phyloP scores from a whole-genome alignment of 2,797 vertebrate species.

The Myotis planiceps region DNA sequence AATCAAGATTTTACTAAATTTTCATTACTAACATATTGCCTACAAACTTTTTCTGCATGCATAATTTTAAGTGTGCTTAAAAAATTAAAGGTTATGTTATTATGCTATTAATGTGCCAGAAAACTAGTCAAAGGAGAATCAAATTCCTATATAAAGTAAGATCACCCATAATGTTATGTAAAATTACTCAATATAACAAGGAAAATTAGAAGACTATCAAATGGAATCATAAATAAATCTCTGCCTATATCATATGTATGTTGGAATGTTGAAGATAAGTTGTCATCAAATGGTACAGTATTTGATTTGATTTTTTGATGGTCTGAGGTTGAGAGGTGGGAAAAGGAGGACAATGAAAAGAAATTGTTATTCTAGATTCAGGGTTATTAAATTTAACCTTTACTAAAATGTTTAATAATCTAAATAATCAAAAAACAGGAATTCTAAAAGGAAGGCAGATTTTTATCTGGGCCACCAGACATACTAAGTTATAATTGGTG shows the following conservation, averaged over 20 bases:
- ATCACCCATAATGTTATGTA: background rate
- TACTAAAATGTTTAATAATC: background rate
- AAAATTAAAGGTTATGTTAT: background rate
- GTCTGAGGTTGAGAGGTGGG: background rate
- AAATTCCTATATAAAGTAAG: background rate
- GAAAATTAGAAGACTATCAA: background rate
- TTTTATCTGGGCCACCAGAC: background rate
- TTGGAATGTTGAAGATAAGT: background rate
- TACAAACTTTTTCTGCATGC: background rate
- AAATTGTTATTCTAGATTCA: background rate
- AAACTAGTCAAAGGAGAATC: background rate
- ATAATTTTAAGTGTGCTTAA: background rate
- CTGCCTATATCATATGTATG: background rate
- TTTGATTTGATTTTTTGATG: background rate
- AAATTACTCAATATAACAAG: background rate
- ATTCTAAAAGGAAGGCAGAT: background rate
- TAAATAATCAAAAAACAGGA: background rate
- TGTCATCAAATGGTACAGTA: background rate
- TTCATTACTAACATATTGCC: background rate
- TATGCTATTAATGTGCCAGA: background rate
- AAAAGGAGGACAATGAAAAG: background rate
- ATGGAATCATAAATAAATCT: background rate
- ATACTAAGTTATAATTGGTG: background rate
- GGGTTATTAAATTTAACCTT: background rate
- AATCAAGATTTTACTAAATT: background rate